Base-by-base conservation (phyloP, 2,797 vertebrate species). In the Gymnoscopelus microlampas region DNA sequence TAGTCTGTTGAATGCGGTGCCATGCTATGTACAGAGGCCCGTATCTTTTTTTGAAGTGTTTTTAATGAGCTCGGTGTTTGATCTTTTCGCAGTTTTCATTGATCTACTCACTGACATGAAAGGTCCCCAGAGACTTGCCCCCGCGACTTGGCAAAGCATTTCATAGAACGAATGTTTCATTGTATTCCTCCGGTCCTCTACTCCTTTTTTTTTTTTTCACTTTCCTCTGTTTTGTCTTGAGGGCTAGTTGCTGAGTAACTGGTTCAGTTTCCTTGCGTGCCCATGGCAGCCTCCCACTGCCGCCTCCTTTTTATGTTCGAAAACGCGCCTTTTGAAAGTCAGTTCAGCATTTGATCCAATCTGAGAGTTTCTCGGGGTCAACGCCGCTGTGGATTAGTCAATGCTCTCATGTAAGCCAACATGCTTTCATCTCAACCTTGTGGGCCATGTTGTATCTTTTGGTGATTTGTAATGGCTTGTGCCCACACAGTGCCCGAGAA, bases 341-440 rank as follows among this genome's bases (percentile, higher is more conserved):
- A 79, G 87, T 90, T 90, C 80, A 29, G 57, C 73, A 85, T 91
- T 89, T 93, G 90, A 93, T 90, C 74, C 85, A 83, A 88, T 91
- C 91, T 84, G 60, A 2, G 79, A 84, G 89, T 81, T 81, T 88
- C 78, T 64, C 44, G 3, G 74, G 88, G 84, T 88, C 83, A 67
- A 73, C 83, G 50, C 88, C 77, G 0, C 74, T 65, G 90, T 53
- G 90, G 83, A 86, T 91, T 87, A 74, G 77, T 78, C 78, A 83
- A 76, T 76, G 80, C 83, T 87, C 84, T 84, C 81, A 85, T 91
- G 78, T 79, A 85, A 83, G 81, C 79, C 70, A 73, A 47, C 76
- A 39, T 62, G 78, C 63, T 80, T 87, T 91, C 83, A 84, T 88
- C 83, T 83, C 76, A 77, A 81, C 85, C 80, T 87, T 9, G 65